phyloP scores from a whole-genome alignment of 2,113 vertebrate species.

The Gyps fulvus region DNA sequence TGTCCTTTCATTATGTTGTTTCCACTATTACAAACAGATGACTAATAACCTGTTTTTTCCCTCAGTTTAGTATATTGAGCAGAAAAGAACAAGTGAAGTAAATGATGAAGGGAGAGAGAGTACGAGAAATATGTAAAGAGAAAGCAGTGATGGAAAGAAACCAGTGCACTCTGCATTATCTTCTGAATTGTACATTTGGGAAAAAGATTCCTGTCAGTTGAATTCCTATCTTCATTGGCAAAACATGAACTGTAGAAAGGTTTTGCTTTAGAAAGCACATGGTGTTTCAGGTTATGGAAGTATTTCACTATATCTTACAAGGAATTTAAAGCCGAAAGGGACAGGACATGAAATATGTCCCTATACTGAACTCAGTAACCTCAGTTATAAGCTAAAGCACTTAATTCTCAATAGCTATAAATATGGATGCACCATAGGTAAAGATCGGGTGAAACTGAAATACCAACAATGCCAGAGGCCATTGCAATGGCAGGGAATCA shows the following conservation, averaged over 20 bases:
- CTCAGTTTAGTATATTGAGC: background rate
- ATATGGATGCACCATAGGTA: background rate
- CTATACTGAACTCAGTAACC: background rate
- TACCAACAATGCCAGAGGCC: background rate
- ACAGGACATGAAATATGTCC: background rate
- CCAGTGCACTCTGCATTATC: background rate
- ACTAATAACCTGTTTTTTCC: constrained; percentile 12
- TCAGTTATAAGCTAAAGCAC: background rate
- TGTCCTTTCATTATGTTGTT: constrained; percentile 4
- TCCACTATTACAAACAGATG: background rate
- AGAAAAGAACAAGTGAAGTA: background rate
- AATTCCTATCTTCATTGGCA: background rate
- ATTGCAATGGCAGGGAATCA: background rate
- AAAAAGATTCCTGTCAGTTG: background rate
- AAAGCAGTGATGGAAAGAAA: background rate
- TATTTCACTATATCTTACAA: background rate
- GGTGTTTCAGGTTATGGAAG: background rate
- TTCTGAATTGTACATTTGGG: background rate
- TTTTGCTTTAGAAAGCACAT: background rate
- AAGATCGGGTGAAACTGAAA: constrained; percentile 26
- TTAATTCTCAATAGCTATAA: constrained; percentile 19
- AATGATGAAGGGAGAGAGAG: background rate
- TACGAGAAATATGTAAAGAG: background rate
- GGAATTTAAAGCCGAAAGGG: background rate
- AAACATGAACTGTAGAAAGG: background rate